Base-by-base conservation (phyloP, 1,140 invertebrate species). In the Saxidomus purpurata region DNA sequence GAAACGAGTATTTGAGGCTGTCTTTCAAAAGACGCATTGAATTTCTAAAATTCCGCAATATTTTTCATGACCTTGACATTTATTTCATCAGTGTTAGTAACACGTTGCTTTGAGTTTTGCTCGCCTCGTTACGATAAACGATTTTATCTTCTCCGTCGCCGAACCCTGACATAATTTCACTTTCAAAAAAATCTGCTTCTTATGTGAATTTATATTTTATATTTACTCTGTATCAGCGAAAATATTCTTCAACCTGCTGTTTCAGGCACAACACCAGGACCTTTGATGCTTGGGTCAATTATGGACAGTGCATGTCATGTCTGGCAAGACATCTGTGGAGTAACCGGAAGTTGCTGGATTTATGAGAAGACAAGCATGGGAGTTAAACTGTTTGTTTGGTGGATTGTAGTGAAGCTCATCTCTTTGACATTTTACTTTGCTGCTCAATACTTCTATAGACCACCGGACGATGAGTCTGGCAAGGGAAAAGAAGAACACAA, bases 201-300 rank as follows among this genome's bases (percentile, higher is more conserved):
- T 4, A 43, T 15, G 43, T 43, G 6, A 43, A 8, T 43, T 43
- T 43, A 43, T 8, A 43, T 43, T 43, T 43, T 8, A 43, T 15
- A 15, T 43, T 43, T 4, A 8, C 4, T 43, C 15, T 43, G 4
- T 43, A 15, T 8, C 43, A 8, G 43, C 15, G 6, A 43, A 43
- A 43, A 43, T 8, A 4, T 43, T 43, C 4, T 43, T 43, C 4
- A 43, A 43, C 4, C 15, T 4, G 43, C 43, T 43, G 25, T 83
- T 91, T 34, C 82, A 95, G 95, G 95, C 2, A 95, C 93, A 52
- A 95, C 95, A n/a, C 96, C 96, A 9, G 95, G 95, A 55, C 95
- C 95, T 22, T 47, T 96, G 3, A 92, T 96, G 74, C 93, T 94
- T 40, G 95, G 95, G 0, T 77, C 92, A 1, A 92, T 96, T 0